These are phyloP conservation scores for Pseudanteris insignis DNA, from an alignment of 2,888 invertebrate genomes.

Conservation along the genomic window DNA sequence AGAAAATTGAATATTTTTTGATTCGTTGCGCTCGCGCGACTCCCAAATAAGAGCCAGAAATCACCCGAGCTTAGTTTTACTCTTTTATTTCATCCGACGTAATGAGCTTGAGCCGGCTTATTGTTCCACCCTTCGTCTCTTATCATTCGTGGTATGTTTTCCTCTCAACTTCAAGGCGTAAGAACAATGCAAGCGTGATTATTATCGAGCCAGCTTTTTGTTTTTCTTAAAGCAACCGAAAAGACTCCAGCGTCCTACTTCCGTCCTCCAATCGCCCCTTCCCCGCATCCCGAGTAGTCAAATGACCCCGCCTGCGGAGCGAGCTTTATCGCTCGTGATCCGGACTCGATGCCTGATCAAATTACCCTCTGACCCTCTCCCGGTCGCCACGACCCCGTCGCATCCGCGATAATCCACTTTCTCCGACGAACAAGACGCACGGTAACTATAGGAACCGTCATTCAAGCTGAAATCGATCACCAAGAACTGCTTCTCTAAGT, in stretches of 20 bases:
- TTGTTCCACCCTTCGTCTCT: slow-evolving; percentile 34
- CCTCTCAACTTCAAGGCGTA: slow-evolving; percentile 26
- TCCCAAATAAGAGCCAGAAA: slow-evolving; percentile 23
- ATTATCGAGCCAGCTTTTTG: slow-evolving; percentile 27
- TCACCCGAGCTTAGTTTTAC: slow-evolving; percentile 25
- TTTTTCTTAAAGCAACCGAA: slow-evolving; percentile 24
- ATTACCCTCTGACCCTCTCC: slow-evolving; percentile 17
- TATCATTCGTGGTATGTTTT: slow-evolving; percentile 32
- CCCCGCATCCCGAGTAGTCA: slow-evolving; percentile 8
- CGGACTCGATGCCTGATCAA: slow-evolving; percentile 30
- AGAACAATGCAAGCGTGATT: slow-evolving; percentile 35
- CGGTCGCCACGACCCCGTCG: slow-evolving; percentile 27
- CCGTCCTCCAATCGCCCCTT: slow-evolving; percentile 6
- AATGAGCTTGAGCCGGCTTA: slow-evolving; percentile 41
- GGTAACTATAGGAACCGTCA: slow-evolving; percentile 47
- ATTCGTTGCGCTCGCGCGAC: slow-evolving; percentile 2
- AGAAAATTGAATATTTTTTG: slow-evolving; percentile 16
- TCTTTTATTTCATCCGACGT: slow-evolving; percentile 33
- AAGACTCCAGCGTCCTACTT: slow-evolving; percentile 10
- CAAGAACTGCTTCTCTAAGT: slow-evolving; percentile 34
- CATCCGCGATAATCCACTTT: slow-evolving; percentile 54
- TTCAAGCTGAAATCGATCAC: slow-evolving; percentile 44
- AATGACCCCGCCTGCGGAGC: slow-evolving; percentile 12
- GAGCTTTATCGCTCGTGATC: slow-evolving; percentile 38
- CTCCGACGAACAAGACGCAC: slow-evolving; percentile 52